A percentile compares a stretch with the other conserved stretches of the same genome.
phyloP scores from a whole-genome alignment of 1,140 invertebrate genomes.

The Vanessa atalanta region DNA sequence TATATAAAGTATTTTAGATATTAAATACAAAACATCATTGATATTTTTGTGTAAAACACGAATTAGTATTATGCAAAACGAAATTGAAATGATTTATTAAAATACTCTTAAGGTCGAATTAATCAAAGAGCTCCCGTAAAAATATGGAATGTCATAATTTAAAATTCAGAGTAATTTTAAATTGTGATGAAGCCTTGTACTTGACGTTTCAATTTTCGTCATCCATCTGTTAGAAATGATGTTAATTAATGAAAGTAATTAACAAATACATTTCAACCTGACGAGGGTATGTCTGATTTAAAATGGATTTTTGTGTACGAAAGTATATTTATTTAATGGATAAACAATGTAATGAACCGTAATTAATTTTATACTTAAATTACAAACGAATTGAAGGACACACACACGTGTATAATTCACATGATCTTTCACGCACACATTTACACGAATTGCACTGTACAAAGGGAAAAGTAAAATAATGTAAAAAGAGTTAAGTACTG shows the following conservation, averaged over 20 bases:
- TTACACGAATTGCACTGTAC: no score
- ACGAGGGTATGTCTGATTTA: slow-evolving; percentile 14
- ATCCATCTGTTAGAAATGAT: slow-evolving; percentile 16
- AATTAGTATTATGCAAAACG: not conserved
- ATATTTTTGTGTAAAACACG: not conserved
- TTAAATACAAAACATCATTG: not conserved
- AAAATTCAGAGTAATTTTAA: slow-evolving; percentile 23
- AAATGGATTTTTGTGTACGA: not conserved
- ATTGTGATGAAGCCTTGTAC: slow-evolving; percentile 25
- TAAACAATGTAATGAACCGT: no score
- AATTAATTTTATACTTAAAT: no score
- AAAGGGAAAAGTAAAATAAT: no score
- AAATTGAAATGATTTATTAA: not conserved
- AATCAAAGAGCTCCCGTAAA: slow-evolving; percentile 14
- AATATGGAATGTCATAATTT: slow-evolving; percentile 11
- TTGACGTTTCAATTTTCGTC: slow-evolving; percentile 33
- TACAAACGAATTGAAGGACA: no score
- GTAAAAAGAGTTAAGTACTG: no score
- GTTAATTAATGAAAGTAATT: slow-evolving; percentile 32
- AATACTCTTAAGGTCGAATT: not conserved
- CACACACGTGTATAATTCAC: no score
- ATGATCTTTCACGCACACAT: no score
- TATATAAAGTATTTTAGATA: not conserved
- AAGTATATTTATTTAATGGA: not conserved
- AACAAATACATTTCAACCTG: slow-evolving; percentile 18